These are phyloP conservation scores for Hymenopus coronatus DNA, from an alignment of 2,888 invertebrate species.

Conservation along the genomic window DNA sequence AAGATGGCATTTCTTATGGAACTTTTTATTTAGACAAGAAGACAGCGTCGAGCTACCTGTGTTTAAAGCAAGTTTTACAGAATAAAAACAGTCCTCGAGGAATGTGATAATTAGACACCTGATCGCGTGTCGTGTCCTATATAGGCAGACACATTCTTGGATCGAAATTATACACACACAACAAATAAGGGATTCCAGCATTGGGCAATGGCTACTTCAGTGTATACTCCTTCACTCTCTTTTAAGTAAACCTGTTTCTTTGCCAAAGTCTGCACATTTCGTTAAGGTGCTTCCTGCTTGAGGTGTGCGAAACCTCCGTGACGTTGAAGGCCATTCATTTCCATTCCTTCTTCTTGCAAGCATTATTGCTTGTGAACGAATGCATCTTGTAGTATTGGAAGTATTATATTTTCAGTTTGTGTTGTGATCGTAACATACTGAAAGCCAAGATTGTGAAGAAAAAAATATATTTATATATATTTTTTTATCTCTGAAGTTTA, in stretches of 20 bases:
- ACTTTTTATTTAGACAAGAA: not conserved
- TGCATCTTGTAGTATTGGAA: too few relatives aligned
- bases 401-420: too few relatives aligned
- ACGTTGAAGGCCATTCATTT: too few relatives aligned
- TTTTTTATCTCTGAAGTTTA: too few relatives aligned
- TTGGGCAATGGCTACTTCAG: not conserved
- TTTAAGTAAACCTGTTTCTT: not conserved
- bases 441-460: too few relatives aligned
- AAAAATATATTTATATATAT: too few relatives aligned
- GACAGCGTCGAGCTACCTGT: not conserved
- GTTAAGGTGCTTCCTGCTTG: too few relatives aligned
- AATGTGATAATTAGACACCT: conserved; percentile 6
- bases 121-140: conserved; percentile 7
- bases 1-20: too few relatives aligned
- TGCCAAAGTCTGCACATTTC: not conserved
- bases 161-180: not conserved
- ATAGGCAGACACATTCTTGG: not conserved
- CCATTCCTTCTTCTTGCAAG: too few relatives aligned
- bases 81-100: not conserved
- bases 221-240: not conserved
- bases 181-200: not conserved
- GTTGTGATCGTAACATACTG: too few relatives aligned
- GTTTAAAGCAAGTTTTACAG: conserved; percentile 1
- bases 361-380: too few relatives aligned
- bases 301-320: too few relatives aligned